Conservation (phyloP, 1,140 invertebrate species). For the Drosophila sproati region DNA sequence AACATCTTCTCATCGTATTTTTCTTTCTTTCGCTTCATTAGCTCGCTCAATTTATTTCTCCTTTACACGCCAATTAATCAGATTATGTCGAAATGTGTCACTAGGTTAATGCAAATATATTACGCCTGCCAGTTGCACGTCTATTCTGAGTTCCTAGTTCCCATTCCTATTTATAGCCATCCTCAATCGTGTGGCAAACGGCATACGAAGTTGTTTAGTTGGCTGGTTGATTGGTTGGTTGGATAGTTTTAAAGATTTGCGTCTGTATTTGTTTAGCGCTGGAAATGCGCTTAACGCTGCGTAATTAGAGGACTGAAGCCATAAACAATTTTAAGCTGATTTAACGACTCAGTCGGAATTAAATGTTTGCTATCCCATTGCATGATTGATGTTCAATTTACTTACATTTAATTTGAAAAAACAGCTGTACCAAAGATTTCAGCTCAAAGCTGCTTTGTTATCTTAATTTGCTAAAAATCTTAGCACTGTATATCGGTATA, state of each 20-base stretch:
- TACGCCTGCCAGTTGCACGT: conserved; percentile 37
- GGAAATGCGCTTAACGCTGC: conserved; percentile 61
- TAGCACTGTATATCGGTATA: too few species aligned
- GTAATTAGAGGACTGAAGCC: conserved; percentile 66
- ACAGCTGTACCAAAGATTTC: too few species aligned
- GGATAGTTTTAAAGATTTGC: conserved; percentile 37
- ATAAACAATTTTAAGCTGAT: conserved; percentile 69
- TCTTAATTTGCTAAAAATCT: too few species aligned
- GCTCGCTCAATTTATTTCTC: conserved; percentile 72
- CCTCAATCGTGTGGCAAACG: not conserved
- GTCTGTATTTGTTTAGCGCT: conserved; percentile 43
- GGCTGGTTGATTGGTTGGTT: not conserved
- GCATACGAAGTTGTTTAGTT: conserved; percentile 9
- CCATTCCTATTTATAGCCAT: conserved; percentile 7
- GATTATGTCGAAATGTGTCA: conserved; percentile 82
- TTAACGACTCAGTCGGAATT: conserved; percentile 21
- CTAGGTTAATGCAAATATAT: conserved; percentile 82
- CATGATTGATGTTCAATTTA: conserved; percentile 18
- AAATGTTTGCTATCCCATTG: conserved; percentile 14
- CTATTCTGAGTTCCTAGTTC: not conserved
- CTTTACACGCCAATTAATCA: conserved; percentile 80
- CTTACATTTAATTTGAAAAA: not conserved
- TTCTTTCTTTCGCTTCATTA: conserved; percentile 68
- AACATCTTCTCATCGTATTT: conserved; percentile 28
- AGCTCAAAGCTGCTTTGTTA: too few species aligned